Evolutionary conservation across 1,140 invertebrate genomes (phyloP).

Genomic region (Drosophila busckii): DNA sequence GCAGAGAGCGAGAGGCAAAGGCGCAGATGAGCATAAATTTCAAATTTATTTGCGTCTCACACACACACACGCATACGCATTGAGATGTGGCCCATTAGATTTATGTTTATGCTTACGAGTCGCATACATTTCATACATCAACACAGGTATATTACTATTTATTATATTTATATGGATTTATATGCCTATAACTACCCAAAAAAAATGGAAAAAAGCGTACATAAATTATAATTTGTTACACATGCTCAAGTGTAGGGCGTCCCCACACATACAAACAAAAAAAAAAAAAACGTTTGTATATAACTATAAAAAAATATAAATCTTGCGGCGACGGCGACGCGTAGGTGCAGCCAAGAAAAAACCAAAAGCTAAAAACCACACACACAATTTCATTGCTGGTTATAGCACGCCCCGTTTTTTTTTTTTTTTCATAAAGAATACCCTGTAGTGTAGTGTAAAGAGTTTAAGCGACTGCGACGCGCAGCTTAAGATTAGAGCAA

Average conservation of each 20-base stretch:
- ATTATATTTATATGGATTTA: slow-evolving; percentile 30
- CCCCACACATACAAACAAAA: slow-evolving; percentile 18
- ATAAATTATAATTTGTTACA: slow-evolving; percentile 68
- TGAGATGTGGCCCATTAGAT: slow-evolving; percentile 54
- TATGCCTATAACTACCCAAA: slow-evolving; percentile 21
- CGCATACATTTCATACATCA: slow-evolving; percentile 56
- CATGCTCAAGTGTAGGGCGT: slow-evolving; percentile 40
- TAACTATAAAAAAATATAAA: slow-evolving; percentile 42
- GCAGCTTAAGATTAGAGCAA: no score
- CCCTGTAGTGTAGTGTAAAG: no score
- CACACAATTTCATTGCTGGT: slow-evolving; percentile 42
- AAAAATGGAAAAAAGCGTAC: slow-evolving; percentile 2
- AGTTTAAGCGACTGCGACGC: no score
- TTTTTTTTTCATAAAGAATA: slow-evolving; percentile 4
- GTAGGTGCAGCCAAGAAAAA: slow-evolving; percentile 43
- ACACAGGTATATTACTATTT: slow-evolving; percentile 52
- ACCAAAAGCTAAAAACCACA: slow-evolving; percentile 18
- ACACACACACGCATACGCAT: slow-evolving; percentile 31
- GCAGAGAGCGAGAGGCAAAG: no score
- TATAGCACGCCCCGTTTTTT: slow-evolving; percentile 31
- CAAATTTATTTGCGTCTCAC: slow-evolving; percentile 65
- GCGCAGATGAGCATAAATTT: slow-evolving; percentile 63
- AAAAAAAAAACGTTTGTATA: no score
- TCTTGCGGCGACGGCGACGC: slow-evolving; percentile 40
- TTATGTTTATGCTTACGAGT: slow-evolving; percentile 49